A percentile compares a stretch with the other conserved stretches of the same genome.
These are phyloP conservation scores for Ictalurus furcatus DNA, from an alignment of 2,113 vertebrate genomes.

Conservation along the genomic window DNA sequence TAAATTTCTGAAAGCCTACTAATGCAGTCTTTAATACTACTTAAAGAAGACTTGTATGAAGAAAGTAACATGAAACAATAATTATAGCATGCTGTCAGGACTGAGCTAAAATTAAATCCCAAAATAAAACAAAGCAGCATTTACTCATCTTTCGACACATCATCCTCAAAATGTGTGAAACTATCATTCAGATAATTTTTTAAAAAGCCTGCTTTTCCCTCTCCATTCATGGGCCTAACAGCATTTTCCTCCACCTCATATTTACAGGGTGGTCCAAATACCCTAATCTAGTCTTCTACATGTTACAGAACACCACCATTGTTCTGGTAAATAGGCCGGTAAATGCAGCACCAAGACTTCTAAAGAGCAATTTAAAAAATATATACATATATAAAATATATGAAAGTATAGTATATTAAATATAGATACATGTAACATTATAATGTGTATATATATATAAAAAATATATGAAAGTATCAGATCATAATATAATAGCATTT, in stretches of 20 bases:
- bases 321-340: neutral
- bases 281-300: neutral
- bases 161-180: neutral
- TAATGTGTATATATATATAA: too few species aligned
- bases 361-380: neutral
- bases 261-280: neutral
- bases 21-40: neutral
- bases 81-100: neutral
- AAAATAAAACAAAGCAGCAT: neutral
- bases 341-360: neutral
- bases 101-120: neutral
- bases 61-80: neutral
- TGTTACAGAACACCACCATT: neutral
- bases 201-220: neutral
- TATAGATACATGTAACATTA: too few species aligned
- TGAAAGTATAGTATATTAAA: too few species aligned
- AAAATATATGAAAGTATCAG: neutral
- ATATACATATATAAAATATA: too few species aligned
- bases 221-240: neutral
- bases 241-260: neutral
- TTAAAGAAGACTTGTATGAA: neutral
- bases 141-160: neutral
- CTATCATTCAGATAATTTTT: neutral
- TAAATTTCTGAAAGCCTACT: neutral
- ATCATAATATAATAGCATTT: neutral